These are phyloP conservation scores for Cryptus armator DNA, from an alignment of 2,888 invertebrate genomes.

Conservation along the genomic window DNA sequence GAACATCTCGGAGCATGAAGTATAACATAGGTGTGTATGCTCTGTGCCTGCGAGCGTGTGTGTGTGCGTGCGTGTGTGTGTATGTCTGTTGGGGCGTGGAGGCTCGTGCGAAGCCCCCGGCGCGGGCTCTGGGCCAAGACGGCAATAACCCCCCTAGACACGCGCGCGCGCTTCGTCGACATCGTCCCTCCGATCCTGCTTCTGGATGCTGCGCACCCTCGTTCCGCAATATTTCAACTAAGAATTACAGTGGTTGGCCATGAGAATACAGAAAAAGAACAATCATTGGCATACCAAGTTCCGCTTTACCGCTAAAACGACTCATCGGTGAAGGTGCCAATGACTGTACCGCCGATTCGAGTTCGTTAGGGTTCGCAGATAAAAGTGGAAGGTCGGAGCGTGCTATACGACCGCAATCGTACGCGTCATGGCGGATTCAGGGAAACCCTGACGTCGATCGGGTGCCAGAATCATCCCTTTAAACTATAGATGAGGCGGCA, in stretches of 20 bases:
- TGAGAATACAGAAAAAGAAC: background rate
- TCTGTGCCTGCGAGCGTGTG: background rate
- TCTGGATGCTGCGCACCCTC: slow-evolving; percentile 53
- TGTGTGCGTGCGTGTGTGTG: slow-evolving; percentile 26
- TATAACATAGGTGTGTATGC: background rate
- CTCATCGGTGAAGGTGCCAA: background rate
- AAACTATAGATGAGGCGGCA: background rate
- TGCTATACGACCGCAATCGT: slow-evolving; percentile 8
- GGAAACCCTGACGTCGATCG: slow-evolving; percentile 5
- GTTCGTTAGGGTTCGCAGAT: background rate
- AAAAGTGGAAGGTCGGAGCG: slow-evolving; percentile 7
- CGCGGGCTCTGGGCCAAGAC: slow-evolving; percentile 68
- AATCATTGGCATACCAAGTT: background rate
- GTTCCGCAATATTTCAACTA: slow-evolving; percentile 26
- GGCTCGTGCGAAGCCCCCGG: slow-evolving; percentile 65
- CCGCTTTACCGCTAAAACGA: background rate
- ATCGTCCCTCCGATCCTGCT: slow-evolving; percentile 28
- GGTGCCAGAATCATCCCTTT: background rate
- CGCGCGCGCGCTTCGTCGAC: slow-evolving; percentile 52
- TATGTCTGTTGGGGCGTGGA: slow-evolving; percentile 65
- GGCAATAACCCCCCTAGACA: slow-evolving; percentile 67
- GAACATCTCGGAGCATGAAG: background rate
- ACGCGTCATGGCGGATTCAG: slow-evolving; percentile 34
- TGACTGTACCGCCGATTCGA: background rate
- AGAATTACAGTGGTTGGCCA: slow-evolving; percentile 17